Evolutionary conservation across 2,888 invertebrate genomes (phyloP), one percentile per base, ranked within the genome.

Genomic region (Disparrhopalites patrizii): DNA sequence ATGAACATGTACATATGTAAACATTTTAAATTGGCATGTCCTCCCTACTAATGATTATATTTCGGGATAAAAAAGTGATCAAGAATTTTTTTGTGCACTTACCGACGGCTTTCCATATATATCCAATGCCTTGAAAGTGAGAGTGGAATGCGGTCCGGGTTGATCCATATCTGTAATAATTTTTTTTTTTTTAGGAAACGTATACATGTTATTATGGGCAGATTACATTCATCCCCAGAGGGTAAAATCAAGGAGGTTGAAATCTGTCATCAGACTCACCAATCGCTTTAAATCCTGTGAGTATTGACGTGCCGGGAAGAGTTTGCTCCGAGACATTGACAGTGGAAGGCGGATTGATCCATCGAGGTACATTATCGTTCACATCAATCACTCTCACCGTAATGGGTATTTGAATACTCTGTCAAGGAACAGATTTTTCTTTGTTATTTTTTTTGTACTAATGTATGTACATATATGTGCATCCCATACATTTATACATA

Each of bases 381-480:
- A 71, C 72, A 57, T 94, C 93, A 73, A 90, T 91, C 66, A 93
- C 93, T 74, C 92, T 85, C 60, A 91, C 87, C 73, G 88, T 89
- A 36, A 91, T 87, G 1, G 91, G 91, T 77, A 91, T 89, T 65
- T 87, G 85, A 78, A 90, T 89, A 70, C 87, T 88, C 84, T 87
- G 80, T 10, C 77, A 55, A 25, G 18, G 5, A 8, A 60, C 43
- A 55, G 18, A 55, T 15, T 13, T 52, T 5, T 47, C n/a, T n/a
- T n/a, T n/a, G n/a, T n/a, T n/a, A n/a, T n/a, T n/a, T n/a, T n/a
- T n/a, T n/a, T n/a, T n/a, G n/a, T n/a, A n/a, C n/a, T n/a, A n/a
- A n/a, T n/a, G n/a, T n/a, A n/a, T n/a, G n/a, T n/a, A n/a, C n/a
- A n/a, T n/a, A n/a, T n/a, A n/a, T n/a, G n/a, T n/a, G n/a, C n/a